Percentiles rank a stretch among this genome's conserved stretches.
These are phyloP conservation scores for Nibea coibor DNA, from an alignment of 2,113 vertebrate genomes.

Conservation along the genomic window DNA sequence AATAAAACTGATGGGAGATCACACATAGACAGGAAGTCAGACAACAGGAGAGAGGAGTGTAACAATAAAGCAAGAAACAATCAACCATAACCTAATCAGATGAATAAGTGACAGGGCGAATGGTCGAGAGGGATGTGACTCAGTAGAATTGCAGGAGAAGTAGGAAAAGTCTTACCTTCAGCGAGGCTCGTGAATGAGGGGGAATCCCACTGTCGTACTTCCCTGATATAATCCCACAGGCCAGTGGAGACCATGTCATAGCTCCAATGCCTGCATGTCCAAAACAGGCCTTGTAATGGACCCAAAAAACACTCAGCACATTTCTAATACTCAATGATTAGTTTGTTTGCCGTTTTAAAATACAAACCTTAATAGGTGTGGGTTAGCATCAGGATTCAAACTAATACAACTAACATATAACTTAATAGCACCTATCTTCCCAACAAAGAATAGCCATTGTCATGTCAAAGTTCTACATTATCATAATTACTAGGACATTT, in stretches of 20 bases:
- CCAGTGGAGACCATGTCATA: conserved; percentile 95
- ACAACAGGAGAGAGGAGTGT: too few species aligned
- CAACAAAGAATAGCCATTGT: not conserved
- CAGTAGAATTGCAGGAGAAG: not conserved
- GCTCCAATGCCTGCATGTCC: conserved; percentile 87
- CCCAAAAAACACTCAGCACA: not conserved
- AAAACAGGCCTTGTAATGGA: conserved; percentile 2
- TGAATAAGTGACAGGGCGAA: not conserved
- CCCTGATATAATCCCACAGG: conserved; percentile 92
- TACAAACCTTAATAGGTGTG: not conserved
- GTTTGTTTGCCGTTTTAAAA: not conserved
- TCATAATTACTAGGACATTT: not conserved
- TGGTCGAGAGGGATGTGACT: not conserved
- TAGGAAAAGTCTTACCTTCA: conserved; percentile 82
- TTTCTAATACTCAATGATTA: not conserved
- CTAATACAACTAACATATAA: not conserved
- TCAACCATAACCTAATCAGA: not conserved
- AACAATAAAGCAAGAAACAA: too few species aligned
- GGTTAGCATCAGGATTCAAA: not conserved
- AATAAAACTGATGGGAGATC: too few species aligned
- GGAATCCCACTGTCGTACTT: conserved; percentile 92
- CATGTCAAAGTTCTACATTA: not conserved
- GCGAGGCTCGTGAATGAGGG: conserved; percentile 88
- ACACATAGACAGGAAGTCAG: too few species aligned
- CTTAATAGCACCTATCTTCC: not conserved